Evolutionary conservation across 2,113 vertebrate genomes (phyloP).

Genomic region (Paradoxurus hermaphroditus): DNA sequence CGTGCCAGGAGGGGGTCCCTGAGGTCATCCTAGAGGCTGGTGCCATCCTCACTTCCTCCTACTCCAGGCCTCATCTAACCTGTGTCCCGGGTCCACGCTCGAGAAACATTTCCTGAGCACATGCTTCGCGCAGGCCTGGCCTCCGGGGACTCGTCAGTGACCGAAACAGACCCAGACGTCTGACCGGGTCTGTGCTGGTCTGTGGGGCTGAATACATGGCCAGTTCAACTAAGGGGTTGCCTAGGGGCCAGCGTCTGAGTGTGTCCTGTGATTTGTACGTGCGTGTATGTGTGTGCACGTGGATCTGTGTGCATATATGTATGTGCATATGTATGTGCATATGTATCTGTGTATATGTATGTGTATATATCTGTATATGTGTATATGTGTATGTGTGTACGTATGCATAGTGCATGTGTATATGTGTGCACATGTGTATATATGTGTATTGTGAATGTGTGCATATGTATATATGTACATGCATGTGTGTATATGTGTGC

Average conservation of each 20-base stretch:
- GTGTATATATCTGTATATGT: no score
- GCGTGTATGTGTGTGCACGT: accelerated
- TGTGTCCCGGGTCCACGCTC: background rate
- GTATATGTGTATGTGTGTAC: no score
- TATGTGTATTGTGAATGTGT: no score
- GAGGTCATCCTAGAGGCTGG: background rate
- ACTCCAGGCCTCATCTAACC: background rate
- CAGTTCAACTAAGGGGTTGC: accelerated
- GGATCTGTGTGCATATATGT: no score
- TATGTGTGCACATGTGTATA: no score
- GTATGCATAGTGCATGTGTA: no score
- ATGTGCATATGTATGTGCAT: no score
- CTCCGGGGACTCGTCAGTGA: background rate
- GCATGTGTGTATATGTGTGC: no score
- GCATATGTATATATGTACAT: no score
- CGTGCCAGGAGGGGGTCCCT: accelerated
- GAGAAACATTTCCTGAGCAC: background rate
- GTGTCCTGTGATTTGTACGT: background rate
- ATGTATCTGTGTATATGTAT: no score
- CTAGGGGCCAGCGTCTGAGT: background rate
- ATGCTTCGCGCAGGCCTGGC: background rate
- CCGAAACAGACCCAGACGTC: background rate
- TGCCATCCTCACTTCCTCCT: background rate
- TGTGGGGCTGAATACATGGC: accelerated
- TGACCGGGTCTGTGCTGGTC: background rate